These are phyloP conservation scores for Muntiacus reevesi DNA, from an alignment of 2,113 vertebrate genomes.

Conservation along the genomic window DNA sequence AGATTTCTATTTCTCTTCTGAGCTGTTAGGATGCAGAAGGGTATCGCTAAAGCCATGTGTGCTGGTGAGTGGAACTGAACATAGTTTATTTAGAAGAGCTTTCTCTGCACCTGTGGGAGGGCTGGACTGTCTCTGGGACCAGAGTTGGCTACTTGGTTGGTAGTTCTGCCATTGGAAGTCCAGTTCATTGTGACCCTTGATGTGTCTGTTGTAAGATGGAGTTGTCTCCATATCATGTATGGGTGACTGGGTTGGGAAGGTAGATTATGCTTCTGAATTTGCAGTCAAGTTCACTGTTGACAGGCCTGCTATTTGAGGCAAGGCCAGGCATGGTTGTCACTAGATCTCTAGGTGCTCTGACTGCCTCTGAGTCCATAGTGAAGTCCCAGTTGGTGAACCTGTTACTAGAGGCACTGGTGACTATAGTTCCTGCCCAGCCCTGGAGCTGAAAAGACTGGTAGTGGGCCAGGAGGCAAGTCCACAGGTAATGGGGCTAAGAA, in stretches of 20 bases:
- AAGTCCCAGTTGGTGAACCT: not conserved
- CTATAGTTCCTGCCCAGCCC: not conserved
- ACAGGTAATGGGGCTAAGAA: not conserved
- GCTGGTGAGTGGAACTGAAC: not conserved
- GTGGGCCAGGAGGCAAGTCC: no score
- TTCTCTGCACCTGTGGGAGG: not conserved
- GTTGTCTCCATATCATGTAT: not conserved
- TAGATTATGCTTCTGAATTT: not conserved
- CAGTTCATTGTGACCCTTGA: not conserved
- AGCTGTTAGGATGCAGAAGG: not conserved
- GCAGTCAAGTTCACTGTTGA: not conserved
- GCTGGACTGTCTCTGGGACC: not conserved
- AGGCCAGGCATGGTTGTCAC: not conserved
- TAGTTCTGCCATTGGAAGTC: not conserved
- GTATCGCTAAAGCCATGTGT: not conserved
- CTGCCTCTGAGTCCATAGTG: not conserved
- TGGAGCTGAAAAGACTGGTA: not conserved
- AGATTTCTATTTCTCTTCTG: not conserved
- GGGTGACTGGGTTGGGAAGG: no score
- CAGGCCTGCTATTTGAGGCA: not conserved
- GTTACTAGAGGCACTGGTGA: not conserved
- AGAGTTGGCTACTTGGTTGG: not conserved
- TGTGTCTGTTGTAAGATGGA: not conserved
- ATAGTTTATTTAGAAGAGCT: not conserved
- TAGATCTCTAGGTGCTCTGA: not conserved